These are phyloP conservation scores for Ypsolopha sequella DNA, from an alignment of 2,888 invertebrate species.

Conservation along the genomic window DNA sequence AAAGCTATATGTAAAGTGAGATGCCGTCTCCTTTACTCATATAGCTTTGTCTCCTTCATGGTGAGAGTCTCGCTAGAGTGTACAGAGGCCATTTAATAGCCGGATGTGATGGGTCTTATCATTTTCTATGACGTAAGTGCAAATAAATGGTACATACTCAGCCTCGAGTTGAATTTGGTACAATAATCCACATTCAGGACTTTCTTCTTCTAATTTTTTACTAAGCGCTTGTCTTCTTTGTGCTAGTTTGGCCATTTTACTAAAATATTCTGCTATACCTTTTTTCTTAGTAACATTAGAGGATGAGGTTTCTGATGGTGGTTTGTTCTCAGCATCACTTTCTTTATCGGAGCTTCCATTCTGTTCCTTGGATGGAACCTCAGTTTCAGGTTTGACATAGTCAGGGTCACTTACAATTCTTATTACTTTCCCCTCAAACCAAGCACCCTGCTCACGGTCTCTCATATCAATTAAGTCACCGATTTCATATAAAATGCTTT, in stretches of 20 bases:
- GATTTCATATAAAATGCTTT: conserved; percentile 60
- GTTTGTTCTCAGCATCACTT: conserved; percentile 33
- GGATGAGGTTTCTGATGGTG: conserved; percentile 9
- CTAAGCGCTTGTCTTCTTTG: conserved; percentile 4
- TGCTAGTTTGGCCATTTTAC: conserved; percentile 18
- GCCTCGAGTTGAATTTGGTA: conserved; percentile 51
- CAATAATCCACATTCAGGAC: conserved; percentile 38
- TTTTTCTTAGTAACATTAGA: conserved; percentile 17
- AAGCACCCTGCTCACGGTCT: conserved; percentile 74
- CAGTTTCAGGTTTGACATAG: conserved; percentile 11
- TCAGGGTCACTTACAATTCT: conserved; percentile 57
- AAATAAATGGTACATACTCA: conserved; percentile 31
- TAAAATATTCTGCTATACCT: conserved; percentile 38
- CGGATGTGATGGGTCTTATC: too few species aligned
- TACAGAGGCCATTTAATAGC: too few species aligned
- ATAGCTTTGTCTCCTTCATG: too few species aligned
- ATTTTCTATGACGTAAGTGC: too few species aligned
- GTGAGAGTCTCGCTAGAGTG: too few species aligned
- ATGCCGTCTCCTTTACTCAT: too few species aligned
- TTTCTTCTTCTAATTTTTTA: conserved; percentile 11
- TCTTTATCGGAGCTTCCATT: conserved; percentile 18
- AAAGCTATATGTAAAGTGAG: too few species aligned
- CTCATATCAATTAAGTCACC: conserved; percentile 78
- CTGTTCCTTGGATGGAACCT: background rate
- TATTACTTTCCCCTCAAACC: conserved; percentile 78